phyloP scores from a whole-genome alignment of 2,797 vertebrate species.

The Gobionotothen gibberifrons region DNA sequence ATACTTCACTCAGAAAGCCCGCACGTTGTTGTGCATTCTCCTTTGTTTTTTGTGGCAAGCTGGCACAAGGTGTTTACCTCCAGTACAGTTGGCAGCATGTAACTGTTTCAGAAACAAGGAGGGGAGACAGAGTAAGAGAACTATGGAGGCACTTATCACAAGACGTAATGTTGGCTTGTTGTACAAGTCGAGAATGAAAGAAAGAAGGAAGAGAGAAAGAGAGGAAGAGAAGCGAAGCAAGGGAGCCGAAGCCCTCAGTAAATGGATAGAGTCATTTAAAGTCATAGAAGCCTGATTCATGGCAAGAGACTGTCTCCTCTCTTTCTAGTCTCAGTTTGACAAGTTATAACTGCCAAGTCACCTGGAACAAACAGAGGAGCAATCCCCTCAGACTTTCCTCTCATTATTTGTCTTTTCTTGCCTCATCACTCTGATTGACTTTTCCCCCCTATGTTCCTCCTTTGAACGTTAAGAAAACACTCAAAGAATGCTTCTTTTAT shows the following conservation, averaged over 20 bases:
- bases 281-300: conserved; percentile 78
- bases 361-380: conserved; percentile 57
- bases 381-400: conserved; percentile 38
- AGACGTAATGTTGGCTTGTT: conserved; percentile 47
- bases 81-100: conserved; percentile 17
- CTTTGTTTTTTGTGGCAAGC: conserved; percentile 49
- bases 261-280: conserved; percentile 74
- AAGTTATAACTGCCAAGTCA: conserved; percentile 62
- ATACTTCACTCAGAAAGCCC: conserved; percentile 34
- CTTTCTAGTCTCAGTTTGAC: conserved; percentile 63
- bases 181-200: conserved; percentile 22
- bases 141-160: conserved; percentile 39
- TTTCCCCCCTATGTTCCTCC: conserved; percentile 2
- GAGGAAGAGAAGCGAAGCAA: conserved; percentile 50
- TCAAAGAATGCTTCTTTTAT: conserved; percentile 60
- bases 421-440: conserved; percentile 22
- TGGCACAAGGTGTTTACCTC: conserved; percentile 36
- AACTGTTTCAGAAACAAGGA: conserved; percentile 25
- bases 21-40: conserved; percentile 59
- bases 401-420: conserved; percentile 15
- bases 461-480: conserved; percentile 32
- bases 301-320: conserved; percentile 67
- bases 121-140: conserved; percentile 12
- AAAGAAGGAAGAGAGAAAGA: conserved; percentile 36
- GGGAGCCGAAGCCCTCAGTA: conserved; percentile 50